Evolutionary conservation across 2,888 invertebrate species (phyloP), one percentile per base, ranked within the genome.

Genomic region (Nezara viridula): DNA sequence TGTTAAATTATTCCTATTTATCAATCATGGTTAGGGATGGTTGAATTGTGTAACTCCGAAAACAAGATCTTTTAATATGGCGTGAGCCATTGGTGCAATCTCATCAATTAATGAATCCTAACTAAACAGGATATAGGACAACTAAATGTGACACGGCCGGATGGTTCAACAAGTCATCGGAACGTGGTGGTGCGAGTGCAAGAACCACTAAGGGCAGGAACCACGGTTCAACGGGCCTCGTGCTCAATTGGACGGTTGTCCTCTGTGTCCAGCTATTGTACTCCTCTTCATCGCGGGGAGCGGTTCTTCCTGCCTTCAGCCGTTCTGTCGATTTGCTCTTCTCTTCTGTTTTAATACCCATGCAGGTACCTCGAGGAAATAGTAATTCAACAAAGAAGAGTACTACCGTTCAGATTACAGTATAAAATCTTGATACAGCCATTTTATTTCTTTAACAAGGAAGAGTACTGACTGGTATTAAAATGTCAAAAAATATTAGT

Each of bases 221-320:
- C 44, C 16, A 14, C 44, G 81, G 81, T 44, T 81, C 44, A 81
- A 81, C 12, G 44, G 44, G 6, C 44, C 1, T n/a, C 81, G 12
- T 44, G 81, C 81, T 47, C 81, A 40, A 81, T 81, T 81, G 44
- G 44, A 40, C 44, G 81, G 81, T 40, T 24, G n/a, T 47, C 44
- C 24, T 40, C 81, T 81, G 81, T 44, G 81, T 47, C 81, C 44
- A 81, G 81, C 77, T n/a, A 81, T 81, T 81, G 81, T 81, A 9
- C 44, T 81, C 12, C 5, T 3, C 3, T 24, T 44, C 4, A 47
- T 44, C 40, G 9, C 9, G 24, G 44, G 44, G 81, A 24, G 77
- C 37, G 77, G 81, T 44, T 81, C 81, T 81, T 81, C 81, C 81
- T 44, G 10, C 81, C 14, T 44, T 44, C 44, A 44, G 24, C 5